Conservation (phyloP, 2,888 invertebrate genomes). For the Eupithecia subumbrata region DNA sequence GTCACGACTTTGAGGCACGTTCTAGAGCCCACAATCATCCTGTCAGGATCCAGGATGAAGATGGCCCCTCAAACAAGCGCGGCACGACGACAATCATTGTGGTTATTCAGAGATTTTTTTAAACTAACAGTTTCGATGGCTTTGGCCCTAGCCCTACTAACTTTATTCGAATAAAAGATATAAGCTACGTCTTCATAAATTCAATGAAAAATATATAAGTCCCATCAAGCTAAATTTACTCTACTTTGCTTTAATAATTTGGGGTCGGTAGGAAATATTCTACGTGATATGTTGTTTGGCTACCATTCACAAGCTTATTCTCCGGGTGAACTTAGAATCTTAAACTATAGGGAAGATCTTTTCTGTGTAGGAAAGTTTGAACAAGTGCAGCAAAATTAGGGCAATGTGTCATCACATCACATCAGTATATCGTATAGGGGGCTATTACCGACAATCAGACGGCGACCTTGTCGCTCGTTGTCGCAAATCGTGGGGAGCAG, state of each 20-base stretch:
- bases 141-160: background rate
- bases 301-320: background rate
- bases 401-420: constrained; percentile 58
- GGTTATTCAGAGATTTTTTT: constrained; percentile 49
- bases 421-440: constrained; percentile 67
- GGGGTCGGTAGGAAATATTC: background rate
- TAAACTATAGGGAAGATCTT: background rate
- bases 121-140: background rate
- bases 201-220: background rate
- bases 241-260: background rate
- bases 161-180: background rate
- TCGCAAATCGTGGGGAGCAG: constrained; percentile 80
- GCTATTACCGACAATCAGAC: constrained; percentile 79
- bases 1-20: constrained; percentile 60
- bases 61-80: constrained; percentile 57
- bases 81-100: constrained; percentile 35
- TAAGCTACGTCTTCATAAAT: background rate
- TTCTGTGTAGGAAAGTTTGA: background rate
- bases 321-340: background rate
- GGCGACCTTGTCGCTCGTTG: constrained; percentile 81
- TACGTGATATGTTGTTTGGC: background rate
- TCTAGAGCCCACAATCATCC: constrained; percentile 69
- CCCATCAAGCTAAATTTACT: background rate
- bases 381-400: constrained; percentile 64
- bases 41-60: constrained; percentile 64